Evolutionary conservation across 2,888 invertebrate species (phyloP).

Genomic region (Nephrotoma appendiculata): DNA sequence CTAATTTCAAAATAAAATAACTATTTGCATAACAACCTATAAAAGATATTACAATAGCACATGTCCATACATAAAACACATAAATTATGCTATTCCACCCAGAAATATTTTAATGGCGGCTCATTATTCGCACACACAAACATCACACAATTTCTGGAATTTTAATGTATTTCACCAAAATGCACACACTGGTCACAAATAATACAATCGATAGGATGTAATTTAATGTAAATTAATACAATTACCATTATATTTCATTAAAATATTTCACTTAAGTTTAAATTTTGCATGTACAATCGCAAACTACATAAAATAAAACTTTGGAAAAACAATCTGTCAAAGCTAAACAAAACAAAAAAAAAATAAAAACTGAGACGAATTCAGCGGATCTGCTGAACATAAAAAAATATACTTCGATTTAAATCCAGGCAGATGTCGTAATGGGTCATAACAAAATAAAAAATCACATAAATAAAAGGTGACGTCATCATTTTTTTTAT

Average conservation of each 20-base stretch:
- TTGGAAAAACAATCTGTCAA: neutral
- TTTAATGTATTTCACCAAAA: neutral
- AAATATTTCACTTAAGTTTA: neutral
- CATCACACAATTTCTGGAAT: neutral
- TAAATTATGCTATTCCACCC: neutral
- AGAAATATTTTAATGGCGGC: neutral
- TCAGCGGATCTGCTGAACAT: neutral
- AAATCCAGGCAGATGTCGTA: neutral
- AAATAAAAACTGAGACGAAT: neutral
- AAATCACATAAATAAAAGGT: neutral
- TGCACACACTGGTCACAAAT: neutral
- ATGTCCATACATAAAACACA: neutral
- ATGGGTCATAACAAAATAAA: neutral
- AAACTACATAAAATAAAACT: neutral
- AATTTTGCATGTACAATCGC: neutral
- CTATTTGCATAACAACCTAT: too few species aligned
- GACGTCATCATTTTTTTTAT: slow-evolving; percentile 1
- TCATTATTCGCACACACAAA: neutral
- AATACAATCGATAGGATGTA: neutral
- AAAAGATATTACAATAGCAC: neutral
- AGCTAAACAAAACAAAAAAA: neutral
- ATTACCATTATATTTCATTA: neutral
- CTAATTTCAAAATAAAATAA: too few species aligned
- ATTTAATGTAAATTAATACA: neutral
- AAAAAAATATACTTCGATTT: neutral